Base-by-base conservation (phyloP, 2,888 invertebrate species). In the Pheosia tremula region DNA sequence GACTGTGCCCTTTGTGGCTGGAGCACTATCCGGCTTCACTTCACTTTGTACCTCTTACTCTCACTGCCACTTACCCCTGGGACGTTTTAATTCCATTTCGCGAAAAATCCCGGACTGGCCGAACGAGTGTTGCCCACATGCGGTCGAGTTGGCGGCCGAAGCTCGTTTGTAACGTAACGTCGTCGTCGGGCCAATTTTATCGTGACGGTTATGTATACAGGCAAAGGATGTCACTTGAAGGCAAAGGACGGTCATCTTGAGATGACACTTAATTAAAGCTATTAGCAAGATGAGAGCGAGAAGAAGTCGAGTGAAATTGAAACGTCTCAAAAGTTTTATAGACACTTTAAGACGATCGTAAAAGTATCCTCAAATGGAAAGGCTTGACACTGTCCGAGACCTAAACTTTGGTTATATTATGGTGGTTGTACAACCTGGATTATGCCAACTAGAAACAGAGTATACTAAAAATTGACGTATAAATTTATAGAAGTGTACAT, bases 1-100 rank as follows among this genome's bases (percentile, higher is more conserved):
- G 85, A 89, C 91, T 91, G 89, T 88, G 88, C 89, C 91, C 91
- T 93, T 93, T 93, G 93, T 93, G 88, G 86, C 80, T 88, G 87
- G 86, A 90, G 91, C 90, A 90, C 92, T 91, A 90, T 90, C 87
- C 90, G 89, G 85, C 86, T 88, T 88, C 90, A 89, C 89, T 89
- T 85, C 86, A 90, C 93, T 91, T 90, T 90, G 88, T 91, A 84
- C 88, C 86, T 83, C 88, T 87, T 87, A 88, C 88, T 88, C 82
- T 83, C 84, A 82, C 82, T 86, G 83, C 90, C 90, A 91, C 93
- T 93, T 91, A 90, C 87, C 87, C 83, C 84, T 82, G 87, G 90
- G 88, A 90, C 89, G 89, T 89, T 92, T 91, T 92, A 91, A 91
- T 92, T 91, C 90, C 87, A 87, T 88, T 89, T 87, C 82, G 82